Conservation (phyloP, 2,113 vertebrate species). For the Sebastes fasciatus region DNA sequence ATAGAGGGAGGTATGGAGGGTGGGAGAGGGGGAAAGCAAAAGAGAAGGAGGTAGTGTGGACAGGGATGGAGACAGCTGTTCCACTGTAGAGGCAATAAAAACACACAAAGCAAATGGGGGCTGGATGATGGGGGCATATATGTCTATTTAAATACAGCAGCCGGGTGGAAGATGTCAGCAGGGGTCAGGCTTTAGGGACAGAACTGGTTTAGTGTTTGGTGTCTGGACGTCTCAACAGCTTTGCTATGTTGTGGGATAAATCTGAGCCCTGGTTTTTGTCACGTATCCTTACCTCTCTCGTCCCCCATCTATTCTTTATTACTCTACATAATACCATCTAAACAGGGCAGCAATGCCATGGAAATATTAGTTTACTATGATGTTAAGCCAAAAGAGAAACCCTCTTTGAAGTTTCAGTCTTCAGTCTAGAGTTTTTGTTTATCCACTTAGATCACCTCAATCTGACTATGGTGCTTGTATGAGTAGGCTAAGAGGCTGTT, state of each 20-base stretch:
- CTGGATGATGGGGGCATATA: slow-evolving; percentile 51
- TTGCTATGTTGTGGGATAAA: slow-evolving; percentile 19
- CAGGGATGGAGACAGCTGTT: slow-evolving; percentile 70
- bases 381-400: not conserved
- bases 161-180: slow-evolving; percentile 43
- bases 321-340: not conserved
- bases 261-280: not conserved
- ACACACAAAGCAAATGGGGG: slow-evolving; percentile 65
- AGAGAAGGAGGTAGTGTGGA: slow-evolving; percentile 47
- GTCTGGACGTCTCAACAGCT: slow-evolving; percentile 8
- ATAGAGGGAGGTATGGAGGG: slow-evolving; percentile 26
- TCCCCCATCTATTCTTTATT: not conserved
- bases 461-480: not conserved
- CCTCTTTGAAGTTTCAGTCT: not conserved
- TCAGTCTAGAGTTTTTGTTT: not conserved
- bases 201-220: slow-evolving; percentile 31
- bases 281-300: slow-evolving; percentile 3
- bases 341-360: not conserved
- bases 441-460: not conserved
- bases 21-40: slow-evolving; percentile 32
- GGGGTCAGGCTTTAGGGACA: slow-evolving; percentile 33
- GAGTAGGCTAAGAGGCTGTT: not conserved
- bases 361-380: slow-evolving; percentile 3
- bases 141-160: slow-evolving; percentile 57
- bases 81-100: slow-evolving; percentile 69